Conservation (phyloP, 2,888 invertebrate species). For the Hypena proboscidalis region DNA sequence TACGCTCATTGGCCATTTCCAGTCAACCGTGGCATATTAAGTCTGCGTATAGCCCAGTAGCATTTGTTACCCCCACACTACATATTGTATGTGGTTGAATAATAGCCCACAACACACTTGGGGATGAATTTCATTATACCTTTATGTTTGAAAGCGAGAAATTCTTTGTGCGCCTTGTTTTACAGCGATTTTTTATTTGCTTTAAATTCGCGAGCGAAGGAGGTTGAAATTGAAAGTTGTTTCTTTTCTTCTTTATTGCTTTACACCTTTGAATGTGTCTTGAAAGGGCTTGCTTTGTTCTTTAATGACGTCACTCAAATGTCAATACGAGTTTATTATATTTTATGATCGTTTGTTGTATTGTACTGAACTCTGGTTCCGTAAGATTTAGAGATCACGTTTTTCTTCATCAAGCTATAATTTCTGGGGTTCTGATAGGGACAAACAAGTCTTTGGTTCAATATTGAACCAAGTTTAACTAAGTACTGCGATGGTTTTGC, state of each 20-base stretch:
- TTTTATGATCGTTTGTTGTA: neutral
- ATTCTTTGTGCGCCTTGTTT: conserved; percentile 67
- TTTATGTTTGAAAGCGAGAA: conserved; percentile 71
- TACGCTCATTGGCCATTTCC: conserved; percentile 38
- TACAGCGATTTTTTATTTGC: conserved; percentile 65
- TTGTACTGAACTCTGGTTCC: too few species aligned
- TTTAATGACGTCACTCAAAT: neutral
- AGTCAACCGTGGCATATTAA: conserved; percentile 46
- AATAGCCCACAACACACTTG: conserved; percentile 79
- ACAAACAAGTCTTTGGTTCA: too few species aligned
- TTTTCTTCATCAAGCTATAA: too few species aligned
- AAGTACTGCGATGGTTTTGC: too few species aligned
- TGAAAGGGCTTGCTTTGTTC: neutral
- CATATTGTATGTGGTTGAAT: conserved; percentile 81
- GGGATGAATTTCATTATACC: conserved; percentile 83
- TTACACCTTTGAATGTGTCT: conserved; percentile 5
- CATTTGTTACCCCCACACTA: conserved; percentile 76
- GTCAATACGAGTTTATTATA: neutral
- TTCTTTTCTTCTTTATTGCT: conserved; percentile 24
- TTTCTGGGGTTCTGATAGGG: too few species aligned
- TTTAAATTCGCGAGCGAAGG: conserved; percentile 57
- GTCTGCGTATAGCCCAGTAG: conserved; percentile 56
- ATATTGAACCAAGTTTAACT: too few species aligned
- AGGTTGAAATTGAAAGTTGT: conserved; percentile 39
- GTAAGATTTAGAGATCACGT: too few species aligned